These are phyloP conservation scores for Tipula confusa DNA, from an alignment of 2,888 invertebrate genomes.

Conservation along the genomic window DNA sequence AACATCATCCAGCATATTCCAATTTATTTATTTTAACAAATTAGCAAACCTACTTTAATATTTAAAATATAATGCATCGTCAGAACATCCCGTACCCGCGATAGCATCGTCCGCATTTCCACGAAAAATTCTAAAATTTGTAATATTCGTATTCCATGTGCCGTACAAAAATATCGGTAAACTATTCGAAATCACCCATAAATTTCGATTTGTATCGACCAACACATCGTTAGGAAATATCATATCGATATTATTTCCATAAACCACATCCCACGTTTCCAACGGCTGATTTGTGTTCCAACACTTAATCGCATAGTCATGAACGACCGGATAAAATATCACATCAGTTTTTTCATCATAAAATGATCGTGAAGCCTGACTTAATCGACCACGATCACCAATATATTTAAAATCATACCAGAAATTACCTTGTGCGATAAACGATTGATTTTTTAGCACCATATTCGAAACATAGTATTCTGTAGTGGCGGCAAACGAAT, in stretches of 20 bases:
- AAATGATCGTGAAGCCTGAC: background rate
- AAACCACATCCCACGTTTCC: background rate
- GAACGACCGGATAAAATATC: background rate
- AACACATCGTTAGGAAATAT: background rate
- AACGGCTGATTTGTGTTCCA: background rate
- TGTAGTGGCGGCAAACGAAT: background rate
- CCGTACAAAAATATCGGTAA: background rate
- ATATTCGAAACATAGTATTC: background rate
- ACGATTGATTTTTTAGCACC: background rate
- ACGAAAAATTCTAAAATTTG: background rate
- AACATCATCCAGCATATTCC: too few species aligned
- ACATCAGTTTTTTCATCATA: background rate
- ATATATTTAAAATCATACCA: background rate
- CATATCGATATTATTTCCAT: background rate
- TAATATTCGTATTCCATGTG: background rate
- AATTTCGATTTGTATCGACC: background rate
- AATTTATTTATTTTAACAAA: too few species aligned
- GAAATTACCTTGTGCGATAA: background rate
- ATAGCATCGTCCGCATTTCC: background rate
- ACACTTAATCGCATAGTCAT: background rate
- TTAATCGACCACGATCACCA: background rate
- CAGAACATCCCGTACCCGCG: background rate
- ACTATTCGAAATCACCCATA: background rate
- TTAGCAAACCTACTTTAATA: too few species aligned
- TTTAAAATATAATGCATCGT: background rate